Percentiles rank a stretch among this genome's conserved stretches.
These are phyloP conservation scores for Rhabdomys pumilio DNA, from an alignment of 2,797 vertebrate species.

Conservation along the genomic window DNA sequence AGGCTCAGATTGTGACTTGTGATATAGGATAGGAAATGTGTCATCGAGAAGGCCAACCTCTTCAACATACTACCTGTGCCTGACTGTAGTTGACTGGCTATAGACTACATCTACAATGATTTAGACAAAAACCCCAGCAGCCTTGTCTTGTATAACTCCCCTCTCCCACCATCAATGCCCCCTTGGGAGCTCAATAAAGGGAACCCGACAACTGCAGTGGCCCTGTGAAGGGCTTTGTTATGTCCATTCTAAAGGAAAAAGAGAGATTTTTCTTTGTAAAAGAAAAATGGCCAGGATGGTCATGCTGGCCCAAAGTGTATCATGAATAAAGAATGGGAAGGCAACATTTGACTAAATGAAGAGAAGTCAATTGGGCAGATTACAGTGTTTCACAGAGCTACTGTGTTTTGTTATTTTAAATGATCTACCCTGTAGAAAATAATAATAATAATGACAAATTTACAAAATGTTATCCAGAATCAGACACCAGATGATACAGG, in stretches of 20 bases:
- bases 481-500: neutral
- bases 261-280: neutral
- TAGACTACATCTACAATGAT: neutral
- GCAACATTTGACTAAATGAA: neutral
- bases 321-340: neutral
- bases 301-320: neutral
- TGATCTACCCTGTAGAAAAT: neutral
- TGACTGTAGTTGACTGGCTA: neutral
- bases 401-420: neutral
- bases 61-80: neutral
- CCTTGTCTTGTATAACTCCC: neutral
- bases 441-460: neutral
- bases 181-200: neutral
- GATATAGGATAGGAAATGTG: neutral
- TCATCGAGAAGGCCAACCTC: slow-evolving; percentile 13
- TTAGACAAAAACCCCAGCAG: slow-evolving; percentile 13
- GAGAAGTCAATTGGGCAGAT: neutral
- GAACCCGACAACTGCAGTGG: neutral
- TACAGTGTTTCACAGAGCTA: neutral
- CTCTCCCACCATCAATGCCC: neutral
- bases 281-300: neutral
- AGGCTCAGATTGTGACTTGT: slow-evolving; percentile 48
- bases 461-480: neutral
- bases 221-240: neutral
- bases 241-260: neutral